A percentile compares a stretch with the other conserved stretches of the same genome.
These are phyloP conservation scores for Tachuris rubrigastra DNA, from an alignment of 2,113 vertebrate genomes.

Conservation along the genomic window DNA sequence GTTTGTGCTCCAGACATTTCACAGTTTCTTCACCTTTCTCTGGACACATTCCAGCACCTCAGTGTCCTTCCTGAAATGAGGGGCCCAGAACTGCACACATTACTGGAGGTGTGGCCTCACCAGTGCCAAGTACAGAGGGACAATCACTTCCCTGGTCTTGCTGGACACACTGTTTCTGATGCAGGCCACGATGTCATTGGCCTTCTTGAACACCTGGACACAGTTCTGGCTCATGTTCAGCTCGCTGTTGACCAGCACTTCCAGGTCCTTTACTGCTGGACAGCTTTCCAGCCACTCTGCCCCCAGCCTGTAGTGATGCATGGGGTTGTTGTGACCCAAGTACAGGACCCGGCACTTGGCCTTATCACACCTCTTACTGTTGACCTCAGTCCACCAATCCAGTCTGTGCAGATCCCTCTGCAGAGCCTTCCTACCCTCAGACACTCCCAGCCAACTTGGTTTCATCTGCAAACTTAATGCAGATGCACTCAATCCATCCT, in stretches of 20 bases:
- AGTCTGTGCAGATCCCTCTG: neutral
- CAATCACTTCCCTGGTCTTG: neutral
- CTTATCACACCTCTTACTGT: neutral
- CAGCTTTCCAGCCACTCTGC: neutral
- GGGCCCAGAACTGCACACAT: neutral
- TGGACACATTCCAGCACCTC: neutral
- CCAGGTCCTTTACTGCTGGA: neutral
- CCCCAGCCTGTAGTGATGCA: neutral
- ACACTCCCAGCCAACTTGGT: neutral
- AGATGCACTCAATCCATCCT: too few species aligned
- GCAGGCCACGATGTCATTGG: neutral
- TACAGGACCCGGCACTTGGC: neutral
- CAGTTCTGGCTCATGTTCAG: neutral
- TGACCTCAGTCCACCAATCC: neutral
- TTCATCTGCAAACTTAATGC: neutral
- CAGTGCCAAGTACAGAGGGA: neutral
- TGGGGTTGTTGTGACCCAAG: neutral
- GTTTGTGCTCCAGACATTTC: neutral
- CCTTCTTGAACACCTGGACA: neutral
- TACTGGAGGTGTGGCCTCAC: neutral
- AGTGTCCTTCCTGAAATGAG: neutral
- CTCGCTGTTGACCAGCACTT: neutral
- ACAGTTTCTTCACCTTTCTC: neutral
- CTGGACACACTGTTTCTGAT: neutral
- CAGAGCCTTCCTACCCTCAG: neutral